A percentile compares a stretch with the other conserved stretches of the same genome.
phyloP scores from a whole-genome alignment of 1,140 invertebrate species.

The Musca vetustissima region DNA sequence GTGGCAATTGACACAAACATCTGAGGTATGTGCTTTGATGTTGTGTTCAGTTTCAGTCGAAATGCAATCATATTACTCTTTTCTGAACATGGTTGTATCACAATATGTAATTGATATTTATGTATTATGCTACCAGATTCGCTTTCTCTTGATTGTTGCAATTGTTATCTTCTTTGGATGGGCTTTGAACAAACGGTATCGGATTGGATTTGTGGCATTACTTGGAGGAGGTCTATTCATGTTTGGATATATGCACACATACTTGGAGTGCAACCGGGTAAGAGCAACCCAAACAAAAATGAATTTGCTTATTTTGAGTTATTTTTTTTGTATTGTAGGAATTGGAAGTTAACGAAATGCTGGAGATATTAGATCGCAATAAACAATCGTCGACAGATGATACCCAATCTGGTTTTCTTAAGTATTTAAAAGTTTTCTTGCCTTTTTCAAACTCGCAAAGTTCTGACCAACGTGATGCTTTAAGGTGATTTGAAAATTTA shows the following conservation, averaged over 20 bases:
- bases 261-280: conserved; percentile 50
- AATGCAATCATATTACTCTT: too few species aligned
- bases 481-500: conserved; percentile 5
- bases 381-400: neutral
- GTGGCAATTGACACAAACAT: conserved; percentile 31
- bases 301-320: neutral
- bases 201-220: conserved; percentile 30
- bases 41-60: too few species aligned
- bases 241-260: conserved; percentile 43
- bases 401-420: conserved; percentile 20
- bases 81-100: neutral
- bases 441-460: neutral
- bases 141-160: conserved; percentile 35
- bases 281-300: neutral
- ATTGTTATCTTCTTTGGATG: conserved; percentile 29
- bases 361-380: conserved; percentile 38
- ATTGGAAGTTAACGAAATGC: conserved; percentile 39
- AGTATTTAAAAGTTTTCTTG: conserved; percentile 22
- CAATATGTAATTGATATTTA: conserved; percentile 5
- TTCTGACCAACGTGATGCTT: neutral
- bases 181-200: conserved; percentile 34
- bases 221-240: conserved; percentile 34
- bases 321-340: conserved; percentile 31
- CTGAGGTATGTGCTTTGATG: conserved; percentile 36
- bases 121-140: conserved; percentile 32